Evolutionary conservation across 2,797 vertebrate genomes (phyloP), one percentile per base, ranked within the genome.

Genomic region (Sebastes umbrosus): DNA sequence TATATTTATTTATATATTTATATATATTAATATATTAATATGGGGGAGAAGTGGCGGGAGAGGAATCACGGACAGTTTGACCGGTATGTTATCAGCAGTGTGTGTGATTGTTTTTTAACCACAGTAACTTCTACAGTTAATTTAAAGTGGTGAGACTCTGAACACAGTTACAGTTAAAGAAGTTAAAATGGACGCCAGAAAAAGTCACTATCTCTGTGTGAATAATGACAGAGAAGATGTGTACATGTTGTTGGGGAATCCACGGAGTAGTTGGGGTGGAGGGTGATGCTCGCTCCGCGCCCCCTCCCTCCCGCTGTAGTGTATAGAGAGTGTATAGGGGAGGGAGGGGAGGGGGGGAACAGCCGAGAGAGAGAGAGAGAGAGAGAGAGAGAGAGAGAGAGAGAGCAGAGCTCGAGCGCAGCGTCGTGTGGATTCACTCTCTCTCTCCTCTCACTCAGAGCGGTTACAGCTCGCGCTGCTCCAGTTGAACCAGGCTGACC

Each of bases 211-310:
- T 36, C 34, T 36, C 0, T 36, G 34, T 36, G 34, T 36, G 34
- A 36, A 36, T 36, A 36, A 12, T 12, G 10, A 34, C 32, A 34
- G 32, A 34, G 34, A 4, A 36, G 34, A 36, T 36, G 34, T 36
- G 34, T 2, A 4, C 1, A 4, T 36, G 34, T 90, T 85, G 80
- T 90, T 85, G 80, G 84, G 73, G 83, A 91, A 91, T 86, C 84
- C 90, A 69, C 69, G 36, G 75, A 85, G 77, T 69, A 77, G 87
- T 77, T 54, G 75, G 70, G 83, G 70, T 71, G 82, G 83, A 82
- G 69, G 83, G 70, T 71, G 82, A 84, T 75, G 72, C 73, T 88
- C 75, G 90, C 93, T 79, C 93, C 93, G 81, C 83, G 82, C 74
- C 80, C 55, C 66, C 36, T 84, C 84, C 67, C 67, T 75, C 69